Evolutionary conservation across 64 coral and sea anemone genomes (phyloP), one percentile per base, ranked within the genome.

Genomic region (Dendronephthya gigantea): DNA sequence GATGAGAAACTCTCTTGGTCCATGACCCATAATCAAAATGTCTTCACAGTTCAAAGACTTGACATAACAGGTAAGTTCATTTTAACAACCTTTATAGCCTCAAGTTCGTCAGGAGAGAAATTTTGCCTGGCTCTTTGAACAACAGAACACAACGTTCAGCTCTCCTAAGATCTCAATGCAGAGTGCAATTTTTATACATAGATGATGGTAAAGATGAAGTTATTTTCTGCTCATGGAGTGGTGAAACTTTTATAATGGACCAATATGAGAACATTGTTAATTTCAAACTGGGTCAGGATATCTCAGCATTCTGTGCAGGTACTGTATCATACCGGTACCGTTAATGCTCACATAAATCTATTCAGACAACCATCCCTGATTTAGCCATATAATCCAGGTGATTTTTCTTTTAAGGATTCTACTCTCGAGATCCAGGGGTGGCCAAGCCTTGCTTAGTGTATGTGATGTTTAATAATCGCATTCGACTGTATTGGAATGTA

Each of bases 151-250:
- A n/a, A n/a, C n/a, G 41, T 4, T 45, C 41, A 45, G 11, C 11
- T 45, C 11, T 4, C 41, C 11, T 11, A 45, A 11, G 41, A 45
- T 45, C 41, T 45, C 11, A 45, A 11, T 45, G 4, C 41, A 45
- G n/a, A n/a, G n/a, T n/a, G n/a, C 41, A 45, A 23, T 62, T 62
- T 17, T 27, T 0, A 62, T 7, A 23, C 25, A 1, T 62, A 62
- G 55, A 82, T 83, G 95, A 93, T 47, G 90, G 95, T 0, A 90
- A 96, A 39, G 95, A 98, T 41, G 91, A 98, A 74, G 56, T 93
- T 1, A 88, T 91, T 15, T 39, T 88, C 7, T 98, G 95, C 83
- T 85, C 92, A 0, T 98, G 92, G 47, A 90, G 93, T 85, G 95
- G 95, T 27, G 39, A 85, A 40, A 98, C 95, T 23, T 91, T 91